A percentile compares a stretch with the other conserved stretches of the same genome.
Evolutionary conservation across 53 echinoderm and acorn worm species (phyloP).

Genomic region (Actinopyga echinites): DNA sequence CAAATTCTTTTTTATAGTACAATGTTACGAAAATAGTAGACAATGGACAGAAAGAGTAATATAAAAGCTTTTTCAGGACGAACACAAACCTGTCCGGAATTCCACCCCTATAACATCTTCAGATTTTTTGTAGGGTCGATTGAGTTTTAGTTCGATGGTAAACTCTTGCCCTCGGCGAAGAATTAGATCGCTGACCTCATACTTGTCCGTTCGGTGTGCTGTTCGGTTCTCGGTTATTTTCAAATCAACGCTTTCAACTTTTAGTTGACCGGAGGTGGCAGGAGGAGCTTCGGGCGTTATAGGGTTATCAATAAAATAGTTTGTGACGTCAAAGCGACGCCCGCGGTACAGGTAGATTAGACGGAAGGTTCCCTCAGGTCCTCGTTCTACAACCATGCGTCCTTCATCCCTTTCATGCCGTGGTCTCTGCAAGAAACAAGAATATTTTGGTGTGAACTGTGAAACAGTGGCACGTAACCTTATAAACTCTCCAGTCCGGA

Average conservation of each 20-base stretch:
- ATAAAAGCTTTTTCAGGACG: neutral
- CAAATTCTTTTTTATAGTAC: too few relatives aligned
- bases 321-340: slow-evolving; percentile 22
- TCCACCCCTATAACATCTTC: slow-evolving; percentile 46
- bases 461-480: too few relatives aligned
- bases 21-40: too few relatives aligned
- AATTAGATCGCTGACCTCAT: slow-evolving; percentile 52
- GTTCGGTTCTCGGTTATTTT: slow-evolving; percentile 13
- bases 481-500: too few relatives aligned
- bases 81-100: slow-evolving; percentile 56
- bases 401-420: too few relatives aligned
- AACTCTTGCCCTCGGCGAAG: slow-evolving; percentile 80
- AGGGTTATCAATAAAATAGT: neutral
- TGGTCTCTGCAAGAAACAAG: too few relatives aligned
- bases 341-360: slow-evolving; percentile 6
- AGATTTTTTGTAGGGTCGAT: slow-evolving; percentile 37
- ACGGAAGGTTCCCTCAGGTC: neutral
- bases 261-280: neutral
- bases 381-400: neutral
- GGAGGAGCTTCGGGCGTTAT: slow-evolving; percentile 8
- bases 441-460: too few relatives aligned
- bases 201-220: slow-evolving; percentile 55
- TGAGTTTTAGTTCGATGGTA: slow-evolving; percentile 55
- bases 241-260: slow-evolving; percentile 36
- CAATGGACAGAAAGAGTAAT: too few relatives aligned